Base-by-base conservation (phyloP, 2,888 invertebrate species). In the Hesperia comma region DNA sequence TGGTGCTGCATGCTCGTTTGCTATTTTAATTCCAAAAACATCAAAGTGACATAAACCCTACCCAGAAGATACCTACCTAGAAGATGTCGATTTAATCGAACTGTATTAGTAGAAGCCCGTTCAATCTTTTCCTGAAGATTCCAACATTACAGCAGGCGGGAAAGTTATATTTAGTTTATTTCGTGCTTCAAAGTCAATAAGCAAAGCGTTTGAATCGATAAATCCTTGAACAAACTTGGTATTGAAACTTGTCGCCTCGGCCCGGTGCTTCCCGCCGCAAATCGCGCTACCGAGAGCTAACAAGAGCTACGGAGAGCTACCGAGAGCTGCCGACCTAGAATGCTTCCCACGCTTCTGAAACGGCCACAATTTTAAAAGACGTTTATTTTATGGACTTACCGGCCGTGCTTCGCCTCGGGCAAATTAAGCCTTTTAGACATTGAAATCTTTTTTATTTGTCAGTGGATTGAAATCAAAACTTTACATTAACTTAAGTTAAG, bases 171-270 rank as follows among this genome's bases (percentile, higher is more conserved):
- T 26, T 26, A 7, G 17, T 49, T 10, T 19, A 49, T 17, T 49
- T 49, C 17, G 19, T 17, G 19, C 46, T 10, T 19, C 17, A 46
- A 46, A 46, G 17, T 14, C 46, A 8, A 46, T 46, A 46, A 46
- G 46, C 19, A 49, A 49, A 49, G 49, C 49, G 17, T 19, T 12
- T 17, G 19, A 49, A 49, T 49, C 49, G 49, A 49, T 49, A 49
- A 49, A 49, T 49, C 49, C 49, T 49, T 49, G 49, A 49, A 49
- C 49, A 49, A 49, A 49, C 49, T 49, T 19, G 12, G 17, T 4
- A 49, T 49, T 19, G 49, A 49, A 49, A 46, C 19, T 49, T 49
- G 49, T 49, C 43, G 15, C 15, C 43, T 43, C 19, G 43, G 0
- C 4, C 49, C 49, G 17, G 2, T 3, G 49, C 49, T 19, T 43